These are phyloP conservation scores for Sebastes trivittatus DNA, from an alignment of 2,797 vertebrate species.

Conservation along the genomic window DNA sequence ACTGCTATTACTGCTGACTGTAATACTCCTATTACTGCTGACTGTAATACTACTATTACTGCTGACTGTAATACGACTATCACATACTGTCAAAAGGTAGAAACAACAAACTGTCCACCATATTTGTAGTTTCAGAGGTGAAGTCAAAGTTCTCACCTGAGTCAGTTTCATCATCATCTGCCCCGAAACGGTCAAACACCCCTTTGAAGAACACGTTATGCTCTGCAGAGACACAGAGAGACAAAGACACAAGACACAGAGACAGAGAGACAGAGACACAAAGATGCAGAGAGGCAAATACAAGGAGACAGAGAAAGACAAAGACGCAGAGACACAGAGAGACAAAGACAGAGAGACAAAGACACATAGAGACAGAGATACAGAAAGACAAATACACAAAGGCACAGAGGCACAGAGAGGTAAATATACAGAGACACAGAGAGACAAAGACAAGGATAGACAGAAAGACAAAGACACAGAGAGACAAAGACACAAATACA, in stretches of 20 bases:
- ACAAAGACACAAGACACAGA: neutral
- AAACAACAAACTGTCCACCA: neutral
- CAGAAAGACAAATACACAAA: neutral
- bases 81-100: neutral
- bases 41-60: too few species aligned
- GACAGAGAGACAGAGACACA: neutral
- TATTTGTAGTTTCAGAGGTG: neutral
- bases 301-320: neutral
- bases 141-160: constrained; percentile 45
- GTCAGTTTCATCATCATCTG: constrained; percentile 19
- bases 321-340: neutral
- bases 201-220: constrained; percentile 82
- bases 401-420: neutral
- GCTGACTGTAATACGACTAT: too few species aligned
- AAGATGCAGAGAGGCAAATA: fast-evolving
- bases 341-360: neutral
- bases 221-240: constrained; percentile 73
- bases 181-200: constrained; percentile 50
- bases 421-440: fast-evolving
- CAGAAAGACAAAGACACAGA: too few species aligned
- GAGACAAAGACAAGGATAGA: neutral
- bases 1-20: too few species aligned
- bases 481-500: neutral
- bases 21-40: too few species aligned
- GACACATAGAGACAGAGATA: too few species aligned